These are phyloP conservation scores for Platyura marginata DNA, from an alignment of 1,140 invertebrate species.

Conservation along the genomic window DNA sequence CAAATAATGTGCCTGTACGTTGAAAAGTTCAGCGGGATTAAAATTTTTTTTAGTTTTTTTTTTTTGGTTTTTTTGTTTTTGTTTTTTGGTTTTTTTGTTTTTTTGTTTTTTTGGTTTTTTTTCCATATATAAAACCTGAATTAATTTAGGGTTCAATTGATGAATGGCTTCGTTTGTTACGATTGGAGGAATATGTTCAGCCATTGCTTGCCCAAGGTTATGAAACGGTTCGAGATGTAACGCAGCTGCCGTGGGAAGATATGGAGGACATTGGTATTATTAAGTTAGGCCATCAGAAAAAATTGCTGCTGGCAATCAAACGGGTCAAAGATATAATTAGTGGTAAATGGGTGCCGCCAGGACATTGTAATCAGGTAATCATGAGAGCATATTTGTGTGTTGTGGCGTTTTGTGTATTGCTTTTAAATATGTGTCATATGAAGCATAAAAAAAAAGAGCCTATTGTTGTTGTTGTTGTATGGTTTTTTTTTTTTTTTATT, in stretches of 20 bases:
- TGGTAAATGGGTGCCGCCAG: constrained; percentile 43
- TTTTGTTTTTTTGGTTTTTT: no score
- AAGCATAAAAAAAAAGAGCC: no score
- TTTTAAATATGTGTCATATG: no score
- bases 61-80: no score
- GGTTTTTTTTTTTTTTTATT: no score
- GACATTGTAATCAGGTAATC: constrained; percentile 2
- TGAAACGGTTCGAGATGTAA: constrained; percentile 77
- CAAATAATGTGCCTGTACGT: constrained; percentile 79
- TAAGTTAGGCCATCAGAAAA: constrained; percentile 92
- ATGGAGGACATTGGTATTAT: constrained; percentile 97
- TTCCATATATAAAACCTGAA: no score
- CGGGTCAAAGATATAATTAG: constrained; percentile 85
- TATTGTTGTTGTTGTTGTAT: no score
- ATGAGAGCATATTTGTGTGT: neutral
- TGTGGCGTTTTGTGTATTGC: no score
- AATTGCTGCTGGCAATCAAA: constrained; percentile 92
- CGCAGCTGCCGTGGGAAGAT: constrained; percentile 95
- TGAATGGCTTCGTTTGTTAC: constrained; percentile 81
- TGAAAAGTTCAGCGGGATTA: no score
- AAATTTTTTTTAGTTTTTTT: no score
- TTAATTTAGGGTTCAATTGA: constrained; percentile 76
- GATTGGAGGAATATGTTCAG: constrained; percentile 80
- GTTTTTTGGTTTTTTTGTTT: no score
- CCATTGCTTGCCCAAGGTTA: constrained; percentile 85